phyloP scores from a whole-genome alignment of 2,888 invertebrate species.

The Pristionchus entomophagus region DNA sequence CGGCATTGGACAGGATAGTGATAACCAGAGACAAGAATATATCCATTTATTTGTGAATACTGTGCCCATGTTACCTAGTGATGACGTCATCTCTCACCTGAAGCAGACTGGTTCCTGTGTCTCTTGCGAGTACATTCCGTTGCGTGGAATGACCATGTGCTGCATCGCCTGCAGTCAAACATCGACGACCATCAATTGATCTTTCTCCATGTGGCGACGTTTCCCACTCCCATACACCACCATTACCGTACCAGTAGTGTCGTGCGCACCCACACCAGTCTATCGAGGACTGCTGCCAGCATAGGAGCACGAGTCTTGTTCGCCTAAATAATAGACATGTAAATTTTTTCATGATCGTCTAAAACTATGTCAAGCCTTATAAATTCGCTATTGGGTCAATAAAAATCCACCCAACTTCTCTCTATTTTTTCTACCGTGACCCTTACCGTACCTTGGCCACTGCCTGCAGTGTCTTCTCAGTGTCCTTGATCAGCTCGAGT shows the following conservation, averaged over 20 bases:
- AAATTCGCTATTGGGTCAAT: neutral
- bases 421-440: neutral
- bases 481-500: neutral
- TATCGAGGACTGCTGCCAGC: neutral
- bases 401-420: neutral
- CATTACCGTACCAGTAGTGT: neutral
- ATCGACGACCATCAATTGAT: neutral
- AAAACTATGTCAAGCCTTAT: no score
- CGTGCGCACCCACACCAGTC: slow-evolving; percentile 22
- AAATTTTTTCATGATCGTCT: no score
- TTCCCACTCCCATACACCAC: neutral
- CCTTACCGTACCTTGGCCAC: slow-evolving; percentile 37
- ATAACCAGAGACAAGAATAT: no score
- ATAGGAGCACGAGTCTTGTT: neutral
- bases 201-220: neutral
- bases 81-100: neutral
- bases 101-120: neutral
- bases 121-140: neutral
- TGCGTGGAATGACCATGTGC: slow-evolving; percentile 32
- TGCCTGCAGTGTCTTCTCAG: slow-evolving; percentile 2
- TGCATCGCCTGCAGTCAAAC: neutral
- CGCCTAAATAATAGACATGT: neutral
- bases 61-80: no score
- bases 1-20: no score
- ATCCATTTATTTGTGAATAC: no score